Base-by-base conservation (phyloP, 2,113 vertebrate genomes). In the Aix galericulata region DNA sequence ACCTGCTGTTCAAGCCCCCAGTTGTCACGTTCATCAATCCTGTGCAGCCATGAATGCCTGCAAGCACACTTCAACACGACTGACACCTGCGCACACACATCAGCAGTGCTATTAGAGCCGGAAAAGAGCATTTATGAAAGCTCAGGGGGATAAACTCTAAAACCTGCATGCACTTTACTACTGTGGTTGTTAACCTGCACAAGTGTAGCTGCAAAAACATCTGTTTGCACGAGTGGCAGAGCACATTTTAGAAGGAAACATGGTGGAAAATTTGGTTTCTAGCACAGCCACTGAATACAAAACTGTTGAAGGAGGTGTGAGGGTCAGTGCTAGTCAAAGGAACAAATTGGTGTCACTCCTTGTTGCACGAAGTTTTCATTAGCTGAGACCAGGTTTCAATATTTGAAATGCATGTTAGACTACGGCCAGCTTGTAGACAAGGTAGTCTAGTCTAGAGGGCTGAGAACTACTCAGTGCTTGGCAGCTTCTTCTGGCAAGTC, bases 141-240 rank as follows among this genome's bases (percentile, higher is more conserved):
- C 92, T 94, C 91, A 84, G 44, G 92, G 91, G 93, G 83, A 91
- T 84, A 92, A 92, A 94, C 86, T 94, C 69, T 92, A 96, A 94
- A 96, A 79, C 71, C 83, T 40, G 17, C 44, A 17, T 52, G 74
- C 83, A 85, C 94, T 96, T 95, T 89, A 91, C 85, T 83, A 16
- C 16, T 48, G 81, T 56, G 92, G 92, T 64, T 94, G 78, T 94
- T 97, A 93, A 96, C 94, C 94, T 91, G 89, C 72, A 73, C 75
- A 77, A 91, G 63, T 8, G 75, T 79, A 91, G 87, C 82, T 89
- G 94, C 40, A 69, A 88, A 92, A 96, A 75, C 86, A 83, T 91
- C 94, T 94, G 95, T 74, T 89, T 15, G 3, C 36, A 42, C 1
- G 7, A 82, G n/a, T 31, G 83, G 87, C 66, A 50, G 76, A 89